Evolutionary conservation across 1,140 invertebrate species (phyloP), one percentile per base, ranked within the genome.

Genomic region (Scaptomyza graminum): DNA sequence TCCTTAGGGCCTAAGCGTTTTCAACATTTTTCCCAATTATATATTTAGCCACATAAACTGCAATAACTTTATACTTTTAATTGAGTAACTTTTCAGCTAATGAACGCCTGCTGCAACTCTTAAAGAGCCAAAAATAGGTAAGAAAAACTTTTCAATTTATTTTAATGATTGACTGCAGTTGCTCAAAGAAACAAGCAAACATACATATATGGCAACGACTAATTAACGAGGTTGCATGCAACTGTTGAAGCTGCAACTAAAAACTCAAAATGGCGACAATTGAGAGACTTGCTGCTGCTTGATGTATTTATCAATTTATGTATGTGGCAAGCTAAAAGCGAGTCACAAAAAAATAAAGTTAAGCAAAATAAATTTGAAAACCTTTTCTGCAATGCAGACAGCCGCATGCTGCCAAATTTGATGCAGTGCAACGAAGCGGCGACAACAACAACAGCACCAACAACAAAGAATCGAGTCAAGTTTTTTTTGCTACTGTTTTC

Each of bases 401-500:
- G 28, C 63, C 51, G 59, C 64, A 41, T 44, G 55, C 55, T 63
- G 43, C 51, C 64, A 46, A 60, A 66, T 70, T 66, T 76, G 77
- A 85, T 76, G 80, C 77, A 85, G 80, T 83, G 73, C 73, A 74
- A 39, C 80, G 67, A 73, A 85, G 80, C 79, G 57, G 72, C 61
- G 65, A 79, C 50, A 47, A 12, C 52, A 64, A 41, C 44, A 60
- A 9, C 60, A 18, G 18, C 18, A 18, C 18, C 18, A 49, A 47
- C 50, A 70, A 64, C 52, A 61, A 72, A 60, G 39, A 79, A 74
- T 79, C 68, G 68, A 76, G 63, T 77, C 59, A 65, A 63, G 43
- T 85, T 84, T 85, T 76, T 70, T 87, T 68, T 79, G 83, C 79
- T 87, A 82, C 83, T 81, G 83, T 82, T 87, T 82, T 68, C 74